Evolutionary conservation across 1,140 invertebrate species (phyloP), one percentile per base, ranked within the genome.

Genomic region (Bombus impatiens): DNA sequence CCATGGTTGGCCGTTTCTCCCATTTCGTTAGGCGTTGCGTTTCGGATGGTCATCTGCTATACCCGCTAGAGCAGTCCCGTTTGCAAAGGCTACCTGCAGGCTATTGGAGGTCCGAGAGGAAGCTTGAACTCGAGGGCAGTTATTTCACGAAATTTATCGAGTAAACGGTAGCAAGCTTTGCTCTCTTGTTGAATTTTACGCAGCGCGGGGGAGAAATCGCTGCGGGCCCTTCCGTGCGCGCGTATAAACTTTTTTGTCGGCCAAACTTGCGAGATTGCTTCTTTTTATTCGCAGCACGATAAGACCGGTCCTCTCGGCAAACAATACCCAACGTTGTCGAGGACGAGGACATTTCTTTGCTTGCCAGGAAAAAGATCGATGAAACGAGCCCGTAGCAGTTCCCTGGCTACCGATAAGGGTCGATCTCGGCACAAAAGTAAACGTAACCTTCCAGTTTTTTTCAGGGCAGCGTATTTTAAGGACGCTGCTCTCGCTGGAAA

Each of bases 351-450:
- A 70, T 82, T 90, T 90, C 88, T 89, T 85, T 87, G 40, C 89
- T 89, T 37, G 47, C 68, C 37, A 44, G 70, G 78, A 72, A 59
- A 28, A 78, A 87, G 88, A 90, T 89, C 86, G 89, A 89, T 89
- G 88, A 71, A 87, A 87, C 89, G 88, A 90, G 79, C 75, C 18
- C 74, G 85, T 89, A 86, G 87, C 87, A 86, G 87, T 91, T 84
- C 71, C 82, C 82, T 78, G 79, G 74, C 71, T 79, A 75, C 82
- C 87, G 91, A 92, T 93, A 92, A 93, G 88, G 88, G 82, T 87
- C 89, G 89, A 90, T 76, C 32, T 15, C 28, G 44, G 77, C 62
- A 70, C 86, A 84, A 86, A 79, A 78, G 62, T 65, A 80, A 72
- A 82, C 78, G 72, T 88, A 90, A 88, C 80, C 85, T 89, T 40